phyloP scores from a whole-genome alignment of 1,140 invertebrate species.

The Paralvinella palmiformis region DNA sequence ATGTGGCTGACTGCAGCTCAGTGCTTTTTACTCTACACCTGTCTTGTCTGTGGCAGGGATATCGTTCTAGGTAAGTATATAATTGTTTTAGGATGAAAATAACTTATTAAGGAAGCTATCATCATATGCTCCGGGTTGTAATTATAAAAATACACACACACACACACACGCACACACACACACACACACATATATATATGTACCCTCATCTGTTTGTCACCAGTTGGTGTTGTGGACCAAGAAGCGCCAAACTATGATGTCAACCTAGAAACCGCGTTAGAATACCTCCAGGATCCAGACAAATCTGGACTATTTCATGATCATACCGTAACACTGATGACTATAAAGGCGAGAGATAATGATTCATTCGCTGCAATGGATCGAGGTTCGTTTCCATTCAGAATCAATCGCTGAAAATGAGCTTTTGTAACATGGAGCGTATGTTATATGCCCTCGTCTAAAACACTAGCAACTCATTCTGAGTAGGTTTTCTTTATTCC shows the following conservation, averaged over 20 bases:
- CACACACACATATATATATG: background rate
- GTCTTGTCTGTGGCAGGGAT: background rate
- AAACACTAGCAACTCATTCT: background rate
- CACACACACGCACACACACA: background rate
- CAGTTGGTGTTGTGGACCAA: constrained; percentile 5
- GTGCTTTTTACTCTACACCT: background rate
- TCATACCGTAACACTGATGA: background rate
- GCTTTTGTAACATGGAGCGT: background rate
- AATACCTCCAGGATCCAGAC: background rate
- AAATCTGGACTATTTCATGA: background rate
- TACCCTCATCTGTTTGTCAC: background rate
- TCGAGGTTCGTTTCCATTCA: background rate
- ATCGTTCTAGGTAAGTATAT: too few species aligned
- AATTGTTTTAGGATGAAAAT: too few species aligned
- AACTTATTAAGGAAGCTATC: background rate
- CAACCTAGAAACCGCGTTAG: background rate
- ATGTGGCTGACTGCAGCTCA: background rate
- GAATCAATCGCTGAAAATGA: background rate
- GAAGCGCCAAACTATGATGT: background rate
- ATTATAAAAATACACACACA: background rate
- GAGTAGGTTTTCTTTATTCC: background rate
- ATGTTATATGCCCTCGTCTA: background rate
- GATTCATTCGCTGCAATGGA: constrained; percentile 10
- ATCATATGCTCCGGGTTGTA: background rate
- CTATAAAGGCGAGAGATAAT: background rate